Percentiles rank a stretch among this genome's conserved stretches.
Evolutionary conservation across 2,113 vertebrate genomes (phyloP).

Genomic region (Toxotes chatareus): DNA sequence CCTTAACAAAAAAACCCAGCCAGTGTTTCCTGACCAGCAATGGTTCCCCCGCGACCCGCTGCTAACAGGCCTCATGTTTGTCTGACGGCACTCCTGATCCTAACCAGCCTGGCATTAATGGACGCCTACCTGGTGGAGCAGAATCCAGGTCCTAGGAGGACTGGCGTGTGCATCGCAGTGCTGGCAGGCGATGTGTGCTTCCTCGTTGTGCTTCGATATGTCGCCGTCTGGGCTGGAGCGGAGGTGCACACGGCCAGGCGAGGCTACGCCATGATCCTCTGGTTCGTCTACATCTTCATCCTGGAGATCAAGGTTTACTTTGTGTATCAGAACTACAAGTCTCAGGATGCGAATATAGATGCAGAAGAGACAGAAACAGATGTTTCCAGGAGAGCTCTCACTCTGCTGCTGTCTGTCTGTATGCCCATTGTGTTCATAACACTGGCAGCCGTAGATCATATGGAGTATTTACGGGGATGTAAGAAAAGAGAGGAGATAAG

Average conservation of each 20-base stretch:
- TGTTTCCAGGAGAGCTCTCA: slow-evolving; percentile 15
- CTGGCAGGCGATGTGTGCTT: slow-evolving; percentile 3
- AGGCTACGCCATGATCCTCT: slow-evolving; percentile 82
- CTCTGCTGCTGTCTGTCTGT: slow-evolving; percentile 28
- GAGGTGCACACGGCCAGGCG: slow-evolving; percentile 77
- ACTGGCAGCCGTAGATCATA: slow-evolving; percentile 63
- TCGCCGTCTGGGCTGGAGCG: slow-evolving; percentile 66
- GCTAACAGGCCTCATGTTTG: slow-evolving; percentile 9
- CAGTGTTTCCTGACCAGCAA: neutral
- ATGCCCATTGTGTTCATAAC: slow-evolving; percentile 18
- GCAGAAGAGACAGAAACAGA: neutral
- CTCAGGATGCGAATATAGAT: neutral
- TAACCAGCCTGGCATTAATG: slow-evolving; percentile 32
- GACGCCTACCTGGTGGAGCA: slow-evolving; percentile 39
- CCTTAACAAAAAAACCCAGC: too few species aligned
- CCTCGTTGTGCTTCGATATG: slow-evolving; percentile 31
- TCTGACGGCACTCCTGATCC: slow-evolving; percentile 1
- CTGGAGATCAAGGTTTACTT: slow-evolving; percentile 84
- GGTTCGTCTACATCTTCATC: slow-evolving; percentile 82
- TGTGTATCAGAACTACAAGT: slow-evolving; percentile 81
- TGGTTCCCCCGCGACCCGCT: neutral
- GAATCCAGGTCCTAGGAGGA: slow-evolving; percentile 15
- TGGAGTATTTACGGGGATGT: slow-evolving; percentile 76
- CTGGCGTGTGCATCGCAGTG: neutral
- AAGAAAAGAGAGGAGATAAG: slow-evolving; percentile 79